Evolutionary conservation across 2,888 invertebrate species (phyloP).

Genomic region (Epistrophella euchroma): DNA sequence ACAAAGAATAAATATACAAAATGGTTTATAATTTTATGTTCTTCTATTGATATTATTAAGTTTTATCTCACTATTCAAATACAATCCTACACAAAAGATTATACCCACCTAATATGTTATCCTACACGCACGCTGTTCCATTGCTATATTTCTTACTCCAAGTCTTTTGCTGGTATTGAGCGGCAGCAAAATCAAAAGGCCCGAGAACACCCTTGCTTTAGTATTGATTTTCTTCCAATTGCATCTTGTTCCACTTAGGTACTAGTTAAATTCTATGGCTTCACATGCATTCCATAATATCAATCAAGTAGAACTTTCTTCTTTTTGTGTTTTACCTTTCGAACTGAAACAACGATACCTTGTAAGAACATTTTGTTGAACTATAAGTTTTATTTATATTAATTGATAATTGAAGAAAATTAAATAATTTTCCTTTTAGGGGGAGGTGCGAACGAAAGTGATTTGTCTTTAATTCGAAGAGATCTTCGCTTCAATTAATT

Average conservation of each 20-base stretch:
- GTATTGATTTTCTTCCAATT: conserved; percentile 64
- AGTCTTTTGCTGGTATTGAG: conserved; percentile 4
- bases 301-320: conserved; percentile 49
- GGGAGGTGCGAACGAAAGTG: conserved; percentile 83
- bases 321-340: conserved; percentile 51
- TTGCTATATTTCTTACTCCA: neutral
- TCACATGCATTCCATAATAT: conserved; percentile 53
- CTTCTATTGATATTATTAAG: conserved; percentile 10
- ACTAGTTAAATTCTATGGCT: conserved; percentile 59
- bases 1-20: conserved; percentile 31
- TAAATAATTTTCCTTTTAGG: conserved; percentile 78
- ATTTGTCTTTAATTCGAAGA: conserved; percentile 80
- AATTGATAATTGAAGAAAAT: conserved; percentile 10
- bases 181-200: conserved; percentile 19
- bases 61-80: conserved; percentile 62
- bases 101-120: neutral
- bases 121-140: neutral
- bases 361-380: conserved; percentile 14
- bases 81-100: conserved; percentile 18
- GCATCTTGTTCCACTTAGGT: conserved; percentile 72
- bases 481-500: conserved; percentile 77
- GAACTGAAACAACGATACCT: conserved; percentile 65
- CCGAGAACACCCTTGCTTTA: conserved; percentile 56
- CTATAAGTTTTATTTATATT: conserved; percentile 19
- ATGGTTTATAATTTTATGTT: conserved; percentile 13